Base-by-base conservation (phyloP, 2,113 vertebrate genomes). In the Syngnathus typhle region DNA sequence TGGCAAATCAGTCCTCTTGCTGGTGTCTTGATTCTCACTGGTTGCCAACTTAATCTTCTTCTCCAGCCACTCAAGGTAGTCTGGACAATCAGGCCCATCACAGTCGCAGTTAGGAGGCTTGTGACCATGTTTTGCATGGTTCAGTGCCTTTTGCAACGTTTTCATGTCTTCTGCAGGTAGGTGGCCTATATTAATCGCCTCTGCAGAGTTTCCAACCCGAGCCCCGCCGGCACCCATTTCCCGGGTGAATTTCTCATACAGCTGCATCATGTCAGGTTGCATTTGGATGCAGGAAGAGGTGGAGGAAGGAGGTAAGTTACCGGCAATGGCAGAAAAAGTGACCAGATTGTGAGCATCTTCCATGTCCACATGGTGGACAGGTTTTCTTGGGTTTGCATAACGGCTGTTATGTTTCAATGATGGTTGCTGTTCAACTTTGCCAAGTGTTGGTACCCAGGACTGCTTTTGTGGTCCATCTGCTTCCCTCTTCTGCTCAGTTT, bases 41-140 rank as follows among this genome's bases (percentile, higher is more conserved):
- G 81, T 79, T 68, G 92, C 93, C 41, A 90, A 89, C 85, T 94
- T 93, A 80, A 99, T 98, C 88, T 97, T 98, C 74, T 93, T 96
- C 86, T 98, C 92, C 84, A 99, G 88, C 96, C 96, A 99, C 80
- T 98, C 95, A 86, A 98, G 93, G 91, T 98, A 98, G 87, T 99
- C 96, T 0, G 96, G 96, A 86, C 96, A 98, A 73, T 98, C 95
- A 0, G 94, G 95, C 73, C 96, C 95, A 2, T 98, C 95, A 56
- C 96, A 98, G 86, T 95, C 93, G 89, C 95, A 98, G 85, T 93
- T 96, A 43, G 95, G 94, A 7, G 96, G 96, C 76, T 99, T 98
- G 77, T 93, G 92, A 10, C 96, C 96, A 13, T 95, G 93, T 82
- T 92, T 94, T 21, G 96, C 95, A 55, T 96, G 91, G 75, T 85